Evolutionary conservation across 2,888 invertebrate species (phyloP).

Genomic region (Drosophila ustulata): DNA sequence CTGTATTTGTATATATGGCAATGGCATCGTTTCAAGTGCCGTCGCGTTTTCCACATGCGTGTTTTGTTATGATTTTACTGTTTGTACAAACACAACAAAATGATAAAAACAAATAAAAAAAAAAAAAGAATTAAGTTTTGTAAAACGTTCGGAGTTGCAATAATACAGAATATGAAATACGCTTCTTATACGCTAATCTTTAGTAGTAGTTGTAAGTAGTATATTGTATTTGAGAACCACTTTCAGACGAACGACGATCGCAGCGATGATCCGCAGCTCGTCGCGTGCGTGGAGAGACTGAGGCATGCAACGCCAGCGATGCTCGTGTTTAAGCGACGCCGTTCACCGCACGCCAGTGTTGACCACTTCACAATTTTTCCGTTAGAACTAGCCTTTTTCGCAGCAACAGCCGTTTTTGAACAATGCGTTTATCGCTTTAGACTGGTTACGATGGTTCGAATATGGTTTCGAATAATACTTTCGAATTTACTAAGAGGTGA

Average conservation of each 20-base stretch:
- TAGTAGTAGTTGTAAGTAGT: neutral
- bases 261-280: slow-evolving; percentile 65
- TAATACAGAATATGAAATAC: slow-evolving; percentile 42
- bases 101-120: slow-evolving; percentile 26
- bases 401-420: no score
- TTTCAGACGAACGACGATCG: slow-evolving; percentile 46
- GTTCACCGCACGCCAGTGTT: slow-evolving; percentile 36
- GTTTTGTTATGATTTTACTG: neutral
- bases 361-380: slow-evolving; percentile 8
- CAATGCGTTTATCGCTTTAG: no score
- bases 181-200: slow-evolving; percentile 31
- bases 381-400: neutral
- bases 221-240: slow-evolving; percentile 40
- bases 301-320: slow-evolving; percentile 56
- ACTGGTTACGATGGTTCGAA: no score
- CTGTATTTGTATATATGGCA: slow-evolving; percentile 37
- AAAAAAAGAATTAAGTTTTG: slow-evolving; percentile 1
- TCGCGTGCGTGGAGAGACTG: slow-evolving; percentile 65
- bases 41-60: slow-evolving; percentile 53
- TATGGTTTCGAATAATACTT: no score
- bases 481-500: no score
- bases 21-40: slow-evolving; percentile 59
- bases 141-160: slow-evolving; percentile 3
- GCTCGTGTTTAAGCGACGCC: slow-evolving; percentile 48
- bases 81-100: slow-evolving; percentile 17